Evolutionary conservation across 2,113 vertebrate species (phyloP), one percentile per base, ranked within the genome.

Genomic region (Enhydra lutris): DNA sequence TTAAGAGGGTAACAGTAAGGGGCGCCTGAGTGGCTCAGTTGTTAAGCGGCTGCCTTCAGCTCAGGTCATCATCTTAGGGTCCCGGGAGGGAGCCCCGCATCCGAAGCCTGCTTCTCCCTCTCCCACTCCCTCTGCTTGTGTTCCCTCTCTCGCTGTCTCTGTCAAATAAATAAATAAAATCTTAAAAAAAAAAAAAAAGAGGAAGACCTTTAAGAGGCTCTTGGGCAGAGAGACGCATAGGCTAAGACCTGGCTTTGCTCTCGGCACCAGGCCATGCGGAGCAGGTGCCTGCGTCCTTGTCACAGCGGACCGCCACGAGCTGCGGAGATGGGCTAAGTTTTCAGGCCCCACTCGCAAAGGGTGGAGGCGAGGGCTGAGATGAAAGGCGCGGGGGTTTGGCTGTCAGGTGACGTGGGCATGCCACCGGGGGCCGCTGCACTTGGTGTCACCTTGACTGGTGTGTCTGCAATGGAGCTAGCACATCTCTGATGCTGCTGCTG

Each of bases 291-390:
- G 1, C 21, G 23, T 52, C 52, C 45, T 55, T 20, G 7, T 24
- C 15, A 0, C 4, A 14, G 13, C 6, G n/a, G 65, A 36, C 31
- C 1, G 5, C 9, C 9, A 0, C 13, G n/a, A 71, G 78, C n/a
- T 61, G n/a, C 57, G 0, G 20, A 17, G n/a, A 50, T 0, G 31
- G 71, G 34, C 39, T 3, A 12, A 18, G 11, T 63, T 47, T 45
- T 57, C 78, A 67, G 84, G 18, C 47, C 45, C 57, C 4, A 5
- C 42, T 80, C 39, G 31, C 1, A 4, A n/a, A 78, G 39, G 29
- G 45, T 18, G 52, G 65, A 57, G 34, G 31, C 21, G 36, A 57
- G 31, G 61, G 34, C 29, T 29, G 18, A 47, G n/a, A 63, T 8
- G 79, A 57, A 71, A 39, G n/a, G n/a, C 2, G 34, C 47, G 67